Conservation (phyloP, 2,797 vertebrate genomes). For the Hapalemur alaotrensis region DNA sequence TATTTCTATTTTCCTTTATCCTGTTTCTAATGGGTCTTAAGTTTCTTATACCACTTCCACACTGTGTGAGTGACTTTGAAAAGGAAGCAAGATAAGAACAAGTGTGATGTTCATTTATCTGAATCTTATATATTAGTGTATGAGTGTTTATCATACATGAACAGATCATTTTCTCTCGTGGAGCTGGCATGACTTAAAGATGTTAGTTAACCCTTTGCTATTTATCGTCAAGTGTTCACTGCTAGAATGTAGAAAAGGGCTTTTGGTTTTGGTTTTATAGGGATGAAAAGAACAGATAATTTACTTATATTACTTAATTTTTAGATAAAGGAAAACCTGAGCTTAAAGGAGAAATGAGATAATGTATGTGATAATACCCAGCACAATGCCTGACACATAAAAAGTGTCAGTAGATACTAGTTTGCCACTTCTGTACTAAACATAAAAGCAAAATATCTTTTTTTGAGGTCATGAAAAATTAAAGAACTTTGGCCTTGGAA, state of each 20-base stretch:
- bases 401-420: background rate
- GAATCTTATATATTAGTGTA: background rate
- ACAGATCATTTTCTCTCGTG: background rate
- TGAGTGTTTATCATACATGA: background rate
- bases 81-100: background rate
- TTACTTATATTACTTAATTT: background rate
- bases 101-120: constrained; percentile 1
- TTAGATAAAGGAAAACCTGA: background rate
- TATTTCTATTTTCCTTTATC: constrained; percentile 24
- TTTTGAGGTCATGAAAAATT: background rate
- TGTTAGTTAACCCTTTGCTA: background rate
- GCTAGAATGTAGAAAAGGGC: background rate
- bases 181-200: background rate
- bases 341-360: background rate
- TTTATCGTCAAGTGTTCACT: background rate
- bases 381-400: background rate
- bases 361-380: background rate
- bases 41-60: background rate
- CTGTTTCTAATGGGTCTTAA: background rate
- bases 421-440: background rate
- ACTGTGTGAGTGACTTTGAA: background rate
- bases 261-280: background rate
- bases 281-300: background rate
- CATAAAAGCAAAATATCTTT: background rate
- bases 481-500: background rate